These are phyloP conservation scores for Nesoenas mayeri DNA, from an alignment of 2,113 vertebrate species.

Conservation along the genomic window DNA sequence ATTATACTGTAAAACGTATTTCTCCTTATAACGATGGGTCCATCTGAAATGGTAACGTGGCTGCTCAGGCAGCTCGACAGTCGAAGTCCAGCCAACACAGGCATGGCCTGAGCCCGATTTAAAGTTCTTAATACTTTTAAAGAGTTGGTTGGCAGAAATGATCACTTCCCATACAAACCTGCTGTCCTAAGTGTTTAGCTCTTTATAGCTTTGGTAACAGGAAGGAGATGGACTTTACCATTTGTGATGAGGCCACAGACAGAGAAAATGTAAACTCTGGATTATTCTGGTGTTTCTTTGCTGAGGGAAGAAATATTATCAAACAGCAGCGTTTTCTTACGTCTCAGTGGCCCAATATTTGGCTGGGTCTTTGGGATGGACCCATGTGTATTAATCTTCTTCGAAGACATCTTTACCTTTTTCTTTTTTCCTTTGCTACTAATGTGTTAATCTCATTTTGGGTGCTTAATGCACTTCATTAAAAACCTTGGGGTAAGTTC, in stretches of 20 bases:
- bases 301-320: neutral
- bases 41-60: neutral
- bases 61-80: neutral
- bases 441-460: neutral
- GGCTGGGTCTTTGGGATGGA: neutral
- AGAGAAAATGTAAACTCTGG: neutral
- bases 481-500: neutral
- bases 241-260: neutral
- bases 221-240: neutral
- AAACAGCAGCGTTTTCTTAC: neutral
- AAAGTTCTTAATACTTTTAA: neutral
- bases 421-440: neutral
- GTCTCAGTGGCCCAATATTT: neutral
- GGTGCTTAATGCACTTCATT: neutral
- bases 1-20: neutral
- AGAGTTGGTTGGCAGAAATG: neutral
- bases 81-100: neutral
- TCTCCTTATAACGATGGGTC: neutral
- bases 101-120: neutral
- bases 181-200: neutral
- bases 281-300: neutral
- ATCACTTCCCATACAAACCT: neutral
- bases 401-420: neutral
- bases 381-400: neutral
- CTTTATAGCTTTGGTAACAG: neutral